Percentiles rank a stretch among this genome's conserved stretches.
phyloP scores from a whole-genome alignment of 2,888 invertebrate genomes.

The Thymelicus sylvestris region DNA sequence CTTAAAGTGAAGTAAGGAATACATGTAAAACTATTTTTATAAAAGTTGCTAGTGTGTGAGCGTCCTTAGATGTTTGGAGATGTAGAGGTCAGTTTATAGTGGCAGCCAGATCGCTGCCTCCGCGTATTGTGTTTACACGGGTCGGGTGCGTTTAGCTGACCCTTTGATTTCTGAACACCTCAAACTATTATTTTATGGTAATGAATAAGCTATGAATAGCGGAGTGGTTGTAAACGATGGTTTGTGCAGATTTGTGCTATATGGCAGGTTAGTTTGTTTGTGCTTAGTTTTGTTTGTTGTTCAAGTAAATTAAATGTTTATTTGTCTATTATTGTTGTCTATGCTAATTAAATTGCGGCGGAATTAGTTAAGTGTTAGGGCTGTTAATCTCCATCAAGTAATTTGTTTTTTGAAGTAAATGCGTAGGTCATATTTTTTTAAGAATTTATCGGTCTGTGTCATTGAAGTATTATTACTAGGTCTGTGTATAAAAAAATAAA shows the following conservation, averaged over 20 bases:
- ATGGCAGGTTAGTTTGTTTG: conserved; percentile 26
- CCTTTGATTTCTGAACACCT: conserved; percentile 65
- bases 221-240: conserved; percentile 20
- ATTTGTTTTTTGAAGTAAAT: too few relatives aligned
- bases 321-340: too few relatives aligned
- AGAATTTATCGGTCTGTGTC: too few relatives aligned
- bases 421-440: too few relatives aligned
- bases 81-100: conserved; percentile 41
- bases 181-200: conserved; percentile 51
- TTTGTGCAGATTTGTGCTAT: conserved; percentile 26
- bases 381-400: too few relatives aligned
- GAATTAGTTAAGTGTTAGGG: too few relatives aligned
- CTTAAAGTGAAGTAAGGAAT: background rate
- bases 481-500: too few relatives aligned
- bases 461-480: too few relatives aligned
- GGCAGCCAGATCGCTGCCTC: conserved; percentile 47
- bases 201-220: conserved; percentile 47
- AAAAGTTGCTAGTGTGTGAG: background rate
- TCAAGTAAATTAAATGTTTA: background rate
- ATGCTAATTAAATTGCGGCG: too few relatives aligned
- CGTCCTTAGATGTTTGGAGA: conserved; percentile 2
- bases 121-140: conserved; percentile 62
- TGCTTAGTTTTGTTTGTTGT: conserved; percentile 35
- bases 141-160: conserved; percentile 65
- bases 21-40: too few relatives aligned